Conservation (phyloP, 2,797 vertebrate species). For the Melanotaenia boesemani region DNA sequence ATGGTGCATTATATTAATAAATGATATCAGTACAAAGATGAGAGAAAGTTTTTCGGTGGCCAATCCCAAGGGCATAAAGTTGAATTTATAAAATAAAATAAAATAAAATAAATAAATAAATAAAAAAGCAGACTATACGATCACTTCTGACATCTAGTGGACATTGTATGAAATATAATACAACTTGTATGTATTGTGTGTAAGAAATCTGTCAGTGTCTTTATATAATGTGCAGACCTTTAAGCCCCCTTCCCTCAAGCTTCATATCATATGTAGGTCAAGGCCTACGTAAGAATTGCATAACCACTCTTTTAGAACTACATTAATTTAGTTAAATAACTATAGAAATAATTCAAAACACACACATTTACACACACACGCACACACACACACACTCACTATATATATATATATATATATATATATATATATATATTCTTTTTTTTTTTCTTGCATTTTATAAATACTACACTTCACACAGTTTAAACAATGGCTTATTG, state of each 20-base stretch:
- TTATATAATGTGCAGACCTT: slow-evolving; percentile 60
- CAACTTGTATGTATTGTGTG: background rate
- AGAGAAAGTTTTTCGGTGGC: slow-evolving; percentile 47
- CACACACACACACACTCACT: too few relatives aligned
- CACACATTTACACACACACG: background rate
- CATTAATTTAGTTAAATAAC: background rate
- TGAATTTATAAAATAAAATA: background rate
- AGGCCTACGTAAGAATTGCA: slow-evolving; percentile 48
- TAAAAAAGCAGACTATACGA: slow-evolving; percentile 19
- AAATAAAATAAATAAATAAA: background rate
- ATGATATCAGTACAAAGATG: slow-evolving; percentile 10
- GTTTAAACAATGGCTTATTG: background rate
- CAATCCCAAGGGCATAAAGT: slow-evolving; percentile 19
- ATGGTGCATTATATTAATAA: slow-evolving; percentile 5
- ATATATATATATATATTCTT: background rate
- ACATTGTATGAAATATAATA: slow-evolving; percentile 22
- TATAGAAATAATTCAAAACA: background rate
- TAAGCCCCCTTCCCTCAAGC: slow-evolving; percentile 41
- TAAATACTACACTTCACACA: background rate
- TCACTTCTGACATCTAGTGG: slow-evolving; percentile 76
- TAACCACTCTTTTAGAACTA: slow-evolving; percentile 28
- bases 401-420: too few relatives aligned
- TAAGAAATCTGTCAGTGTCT: slow-evolving; percentile 19
- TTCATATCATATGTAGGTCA: slow-evolving; percentile 48
- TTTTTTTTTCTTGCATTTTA: background rate